Conservation (phyloP, 2,113 vertebrate genomes). For the Crotophaga sulcirostris region DNA sequence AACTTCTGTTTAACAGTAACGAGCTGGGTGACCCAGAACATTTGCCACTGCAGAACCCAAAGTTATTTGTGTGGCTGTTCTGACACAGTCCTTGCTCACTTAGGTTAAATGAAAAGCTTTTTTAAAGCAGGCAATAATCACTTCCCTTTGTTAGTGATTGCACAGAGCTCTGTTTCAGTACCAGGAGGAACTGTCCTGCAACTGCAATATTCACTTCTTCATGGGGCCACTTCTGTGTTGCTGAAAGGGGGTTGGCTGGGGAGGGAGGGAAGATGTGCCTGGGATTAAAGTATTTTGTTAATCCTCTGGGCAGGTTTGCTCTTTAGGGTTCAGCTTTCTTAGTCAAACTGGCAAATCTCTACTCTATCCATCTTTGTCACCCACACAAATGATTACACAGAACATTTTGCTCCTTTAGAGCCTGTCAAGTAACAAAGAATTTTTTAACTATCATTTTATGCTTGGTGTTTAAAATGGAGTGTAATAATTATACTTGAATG, state of each 20-base stretch:
- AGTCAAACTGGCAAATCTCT: background rate
- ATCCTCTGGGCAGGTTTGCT: background rate
- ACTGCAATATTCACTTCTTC: background rate
- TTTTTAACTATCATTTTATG: background rate
- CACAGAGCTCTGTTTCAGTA: background rate
- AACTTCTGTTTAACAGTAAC: no score
- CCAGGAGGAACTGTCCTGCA: background rate
- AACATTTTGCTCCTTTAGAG: background rate
- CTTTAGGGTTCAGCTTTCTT: background rate
- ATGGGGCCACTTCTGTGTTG: background rate
- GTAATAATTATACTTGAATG: background rate
- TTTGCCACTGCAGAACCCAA: background rate
- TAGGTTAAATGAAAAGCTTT: background rate
- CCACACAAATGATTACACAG: background rate
- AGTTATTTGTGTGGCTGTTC: background rate
- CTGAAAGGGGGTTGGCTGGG: background rate
- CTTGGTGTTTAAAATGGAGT: background rate
- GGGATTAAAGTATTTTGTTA: background rate
- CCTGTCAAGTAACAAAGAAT: background rate
- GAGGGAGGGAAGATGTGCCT: background rate
- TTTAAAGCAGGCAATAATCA: background rate
- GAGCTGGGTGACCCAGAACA: background rate
- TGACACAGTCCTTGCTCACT: background rate
- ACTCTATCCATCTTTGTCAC: background rate
- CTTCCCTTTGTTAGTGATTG: background rate